Percentiles rank a stretch among this genome's conserved stretches.
Conservation (phyloP, 2,888 invertebrate genomes). For the Amphiduros pacificus region DNA sequence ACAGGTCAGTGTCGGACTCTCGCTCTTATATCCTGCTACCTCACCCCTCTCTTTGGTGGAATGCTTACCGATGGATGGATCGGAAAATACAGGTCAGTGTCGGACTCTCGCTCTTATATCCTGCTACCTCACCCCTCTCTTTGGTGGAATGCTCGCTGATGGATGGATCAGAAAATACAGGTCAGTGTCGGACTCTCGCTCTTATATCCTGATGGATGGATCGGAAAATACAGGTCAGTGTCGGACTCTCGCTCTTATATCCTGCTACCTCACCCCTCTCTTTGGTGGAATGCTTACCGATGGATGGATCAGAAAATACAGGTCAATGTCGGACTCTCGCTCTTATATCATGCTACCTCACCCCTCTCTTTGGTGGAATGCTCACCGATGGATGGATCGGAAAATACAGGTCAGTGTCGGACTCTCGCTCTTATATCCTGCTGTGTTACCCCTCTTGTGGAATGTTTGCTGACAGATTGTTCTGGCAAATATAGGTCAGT, state of each 20-base stretch:
- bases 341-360: slow-evolving; percentile 89
- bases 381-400: slow-evolving; percentile 91
- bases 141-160: slow-evolving; percentile 93
- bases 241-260: too few species aligned
- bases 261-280: slow-evolving; percentile 86
- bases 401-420: slow-evolving; percentile 83
- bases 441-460: too few species aligned
- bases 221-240: too few species aligned
- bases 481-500: too few species aligned
- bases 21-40: slow-evolving; percentile 89
- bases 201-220: too few species aligned
- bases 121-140: slow-evolving; percentile 83
- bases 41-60: slow-evolving; percentile 87
- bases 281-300: slow-evolving; percentile 93
- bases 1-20: too few species aligned
- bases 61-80: slow-evolving; percentile 90
- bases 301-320: slow-evolving; percentile 87
- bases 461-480: too few species aligned
- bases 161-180: slow-evolving; percentile 87
- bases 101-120: too few species aligned
- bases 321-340: too few species aligned
- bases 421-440: too few species aligned
- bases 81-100: slow-evolving; percentile 86
- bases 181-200: too few species aligned
- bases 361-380: slow-evolving; percentile 87